A percentile compares a stretch with the other conserved stretches of the same genome.
Evolutionary conservation across 2,888 invertebrate genomes (phyloP).

Genomic region (Horisme vitalbata): DNA sequence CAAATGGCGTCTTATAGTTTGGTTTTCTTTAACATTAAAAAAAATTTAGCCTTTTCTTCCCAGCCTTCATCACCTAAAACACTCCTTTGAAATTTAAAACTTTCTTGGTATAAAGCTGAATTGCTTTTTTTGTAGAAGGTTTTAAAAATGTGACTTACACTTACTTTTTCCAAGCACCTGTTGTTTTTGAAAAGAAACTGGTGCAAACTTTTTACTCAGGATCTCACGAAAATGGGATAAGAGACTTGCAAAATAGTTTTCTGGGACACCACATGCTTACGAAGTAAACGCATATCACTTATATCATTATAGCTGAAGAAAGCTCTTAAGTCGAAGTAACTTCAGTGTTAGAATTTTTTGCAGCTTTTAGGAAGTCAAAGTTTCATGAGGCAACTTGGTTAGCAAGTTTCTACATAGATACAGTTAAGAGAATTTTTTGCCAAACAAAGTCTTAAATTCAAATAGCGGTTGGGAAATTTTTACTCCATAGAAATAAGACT

Average conservation of each 20-base stretch:
- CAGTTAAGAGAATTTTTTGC: not conserved
- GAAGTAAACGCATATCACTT: slow-evolving; percentile 63
- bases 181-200: slow-evolving; percentile 70
- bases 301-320: slow-evolving; percentile 51
- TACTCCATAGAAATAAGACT: not conserved
- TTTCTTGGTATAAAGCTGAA: slow-evolving; percentile 3
- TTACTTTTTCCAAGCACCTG: slow-evolving; percentile 75
- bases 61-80: not conserved
- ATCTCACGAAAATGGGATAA: slow-evolving; percentile 73
- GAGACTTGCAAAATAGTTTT: slow-evolving; percentile 79
- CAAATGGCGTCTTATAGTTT: no score
- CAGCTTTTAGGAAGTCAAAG: slow-evolving; percentile 33
- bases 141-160: slow-evolving; percentile 48
- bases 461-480: no score
- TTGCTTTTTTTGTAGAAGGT: slow-evolving; percentile 33
- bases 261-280: slow-evolving; percentile 74
- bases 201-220: slow-evolving; percentile 74
- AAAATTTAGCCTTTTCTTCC: not conserved
- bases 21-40: not conserved
- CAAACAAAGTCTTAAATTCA: no score
- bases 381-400: slow-evolving; percentile 15
- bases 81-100: not conserved
- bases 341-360: slow-evolving; percentile 39
- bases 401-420: slow-evolving; percentile 6
- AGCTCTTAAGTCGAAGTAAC: slow-evolving; percentile 44